Evolutionary conservation across 2,113 vertebrate species (phyloP), one percentile per base, ranked within the genome.

Genomic region (Cebus imitator): DNA sequence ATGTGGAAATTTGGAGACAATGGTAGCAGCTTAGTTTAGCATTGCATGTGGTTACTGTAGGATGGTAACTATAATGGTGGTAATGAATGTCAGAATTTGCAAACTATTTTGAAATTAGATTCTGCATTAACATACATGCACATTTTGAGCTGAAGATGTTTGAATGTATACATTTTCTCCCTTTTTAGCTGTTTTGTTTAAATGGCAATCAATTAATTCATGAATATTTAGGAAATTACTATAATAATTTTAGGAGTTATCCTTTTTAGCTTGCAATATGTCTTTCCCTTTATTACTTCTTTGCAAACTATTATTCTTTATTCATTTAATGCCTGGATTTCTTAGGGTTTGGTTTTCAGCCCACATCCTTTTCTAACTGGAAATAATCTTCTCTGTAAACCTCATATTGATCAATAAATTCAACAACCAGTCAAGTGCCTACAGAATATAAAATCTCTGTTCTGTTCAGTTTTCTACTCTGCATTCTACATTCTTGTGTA

Each of bases 281-380:
- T 78, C 78, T 75, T 66, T 21, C 20, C 48, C 35, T 88, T 88
- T 81, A 72, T 84, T 64, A 35, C 5, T 58, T 88, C 11, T 89
- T 89, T 95, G 32, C 13, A 78, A 86, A 17, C 6, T 55, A 50
- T 78, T 81, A 2, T 83, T 87, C n/a, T 89, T 91, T 88, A 72
- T 88, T 97, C 64, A 97, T 91, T 86, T 87, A 96, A 45, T 94
- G 23, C 3, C 23, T 58, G 0, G 50, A 45, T 66, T 91, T 57
- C 32, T 58, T 86, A 86, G 50, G 6, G 66, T 72, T 95, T 91
- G 81, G 7, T 61, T 93, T 91, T 86, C 16, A 79, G 18, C 32
- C n/a, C n/a, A 76, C 48, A 87, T 95, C 45, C 72, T 73, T 45
- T 92, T 64, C 43, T 94, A 83, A 94, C 30, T 95, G 82, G 52